A percentile compares a stretch with the other conserved stretches of the same genome.
Evolutionary conservation across 2,888 invertebrate species (phyloP).

Genomic region (Sycophila texana): DNA sequence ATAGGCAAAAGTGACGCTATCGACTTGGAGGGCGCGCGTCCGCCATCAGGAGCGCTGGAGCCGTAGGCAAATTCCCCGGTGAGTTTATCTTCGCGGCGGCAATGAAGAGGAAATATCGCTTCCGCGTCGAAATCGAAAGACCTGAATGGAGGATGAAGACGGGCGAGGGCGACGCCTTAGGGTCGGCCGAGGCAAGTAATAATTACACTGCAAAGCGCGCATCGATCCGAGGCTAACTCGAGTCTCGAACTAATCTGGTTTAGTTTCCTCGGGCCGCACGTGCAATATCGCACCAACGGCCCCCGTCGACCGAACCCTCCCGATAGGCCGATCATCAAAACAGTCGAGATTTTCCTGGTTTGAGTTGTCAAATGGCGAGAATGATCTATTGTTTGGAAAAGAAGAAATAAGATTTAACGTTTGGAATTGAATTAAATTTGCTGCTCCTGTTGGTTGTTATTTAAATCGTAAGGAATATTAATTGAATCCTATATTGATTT

Average conservation of each 20-base stretch:
- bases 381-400: background rate
- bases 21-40: background rate
- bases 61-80: background rate
- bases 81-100: background rate
- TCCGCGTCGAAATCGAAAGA: constrained; percentile 48
- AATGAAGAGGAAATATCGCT: background rate
- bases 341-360: background rate
- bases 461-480: too few relatives aligned
- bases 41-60: background rate
- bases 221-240: constrained; percentile 60
- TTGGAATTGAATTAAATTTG: too few relatives aligned
- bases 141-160: constrained; percentile 19
- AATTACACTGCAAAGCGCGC: constrained; percentile 67
- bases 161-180: constrained; percentile 18
- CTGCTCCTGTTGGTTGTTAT: too few relatives aligned
- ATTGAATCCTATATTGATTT: too few relatives aligned
- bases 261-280: constrained; percentile 52
- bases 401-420: background rate
- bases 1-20: background rate
- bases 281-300: constrained; percentile 17
- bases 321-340: background rate
- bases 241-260: constrained; percentile 63
- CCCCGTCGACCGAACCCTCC: constrained; percentile 2
- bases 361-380: background rate
- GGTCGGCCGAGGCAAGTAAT: constrained; percentile 59